phyloP scores from a whole-genome alignment of 37 sponge, comb jelly and placozoan genomes.

The Haliclona indistincta region DNA sequence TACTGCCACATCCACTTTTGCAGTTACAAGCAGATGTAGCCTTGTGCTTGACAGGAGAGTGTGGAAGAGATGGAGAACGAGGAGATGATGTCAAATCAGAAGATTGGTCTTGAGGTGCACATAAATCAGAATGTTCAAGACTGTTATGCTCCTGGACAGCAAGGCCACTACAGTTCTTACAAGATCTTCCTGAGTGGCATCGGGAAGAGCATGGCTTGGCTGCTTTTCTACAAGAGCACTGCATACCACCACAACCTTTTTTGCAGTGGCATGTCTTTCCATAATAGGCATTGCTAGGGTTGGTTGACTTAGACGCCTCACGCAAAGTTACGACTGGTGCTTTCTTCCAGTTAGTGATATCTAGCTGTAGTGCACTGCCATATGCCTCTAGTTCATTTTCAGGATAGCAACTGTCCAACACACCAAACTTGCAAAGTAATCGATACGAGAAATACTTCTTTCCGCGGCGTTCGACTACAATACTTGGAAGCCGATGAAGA shows the following conservation, averaged over 20 bases:
- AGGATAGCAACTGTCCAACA: conserved; percentile 28
- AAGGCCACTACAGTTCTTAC: no score
- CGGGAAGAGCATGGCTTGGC: conserved; percentile 19
- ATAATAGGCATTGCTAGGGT: conserved; percentile 23
- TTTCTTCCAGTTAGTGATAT: conserved; percentile 3
- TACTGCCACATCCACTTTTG: no score
- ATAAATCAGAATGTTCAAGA: no score
- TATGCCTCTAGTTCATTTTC: conserved; percentile 29
- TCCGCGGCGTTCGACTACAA: conserved; percentile 40
- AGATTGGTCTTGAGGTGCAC: no score
- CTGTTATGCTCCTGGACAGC: no score
- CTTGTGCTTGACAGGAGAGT: no score
- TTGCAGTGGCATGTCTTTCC: conserved; percentile 20
- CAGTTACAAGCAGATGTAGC: no score
- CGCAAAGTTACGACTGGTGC: conserved; percentile 17
- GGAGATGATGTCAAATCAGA: no score
- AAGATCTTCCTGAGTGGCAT: conserved; percentile 33
- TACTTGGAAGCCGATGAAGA: conserved; percentile 32
- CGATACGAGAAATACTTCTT: not conserved
- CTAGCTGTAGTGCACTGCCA: conserved; percentile 6
- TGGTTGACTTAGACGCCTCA: conserved; percentile 16
- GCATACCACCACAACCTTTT: conserved; percentile 1
- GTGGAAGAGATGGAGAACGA: no score
- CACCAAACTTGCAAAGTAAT: conserved; percentile 20
- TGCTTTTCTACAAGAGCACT: conserved; percentile 8